Conservation (phyloP, 2,797 vertebrate species). For the Chaenodraco wilsoni region DNA sequence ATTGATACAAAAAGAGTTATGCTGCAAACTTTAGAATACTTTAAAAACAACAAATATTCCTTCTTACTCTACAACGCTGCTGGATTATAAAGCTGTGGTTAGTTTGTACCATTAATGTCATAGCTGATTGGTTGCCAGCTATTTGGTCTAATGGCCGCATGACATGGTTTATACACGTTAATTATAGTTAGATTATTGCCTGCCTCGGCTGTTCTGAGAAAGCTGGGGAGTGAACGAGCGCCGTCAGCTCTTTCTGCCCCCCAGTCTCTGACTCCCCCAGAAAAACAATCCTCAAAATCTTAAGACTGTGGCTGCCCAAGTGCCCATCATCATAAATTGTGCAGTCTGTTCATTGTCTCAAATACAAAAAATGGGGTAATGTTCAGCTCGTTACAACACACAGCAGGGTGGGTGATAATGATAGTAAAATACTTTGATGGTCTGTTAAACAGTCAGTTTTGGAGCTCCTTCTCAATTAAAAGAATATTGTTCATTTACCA, state of each 20-base stretch:
- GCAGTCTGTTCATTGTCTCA: slow-evolving; percentile 14
- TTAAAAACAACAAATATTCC: slow-evolving; percentile 62
- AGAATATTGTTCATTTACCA: slow-evolving; percentile 7
- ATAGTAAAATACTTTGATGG: slow-evolving; percentile 4
- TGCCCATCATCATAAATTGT: slow-evolving; percentile 41
- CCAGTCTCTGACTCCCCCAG: slow-evolving; percentile 70
- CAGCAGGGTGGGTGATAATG: not conserved
- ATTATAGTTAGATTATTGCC: slow-evolving; percentile 86
- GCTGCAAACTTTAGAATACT: slow-evolving; percentile 52
- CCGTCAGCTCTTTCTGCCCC: slow-evolving; percentile 81
- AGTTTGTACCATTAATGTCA: slow-evolving; percentile 83
- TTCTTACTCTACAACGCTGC: slow-evolving; percentile 64
- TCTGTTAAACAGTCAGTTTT: slow-evolving; percentile 12
- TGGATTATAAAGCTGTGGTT: slow-evolving; percentile 58
- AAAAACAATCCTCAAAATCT: slow-evolving; percentile 68
- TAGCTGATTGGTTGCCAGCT: slow-evolving; percentile 82
- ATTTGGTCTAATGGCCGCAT: slow-evolving; percentile 80
- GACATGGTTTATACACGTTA: slow-evolving; percentile 88
- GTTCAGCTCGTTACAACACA: slow-evolving; percentile 9
- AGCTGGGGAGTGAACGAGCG: slow-evolving; percentile 73
- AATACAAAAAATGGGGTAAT: slow-evolving; percentile 32
- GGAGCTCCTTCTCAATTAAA: slow-evolving; percentile 30
- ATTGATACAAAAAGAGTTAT: slow-evolving; percentile 17
- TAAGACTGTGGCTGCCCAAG: slow-evolving; percentile 29
- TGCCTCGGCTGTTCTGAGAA: slow-evolving; percentile 81